Percentiles rank a stretch among this genome's conserved stretches.
These are phyloP conservation scores for Deroplatys truncata DNA, from an alignment of 2,888 invertebrate genomes.

Conservation along the genomic window DNA sequence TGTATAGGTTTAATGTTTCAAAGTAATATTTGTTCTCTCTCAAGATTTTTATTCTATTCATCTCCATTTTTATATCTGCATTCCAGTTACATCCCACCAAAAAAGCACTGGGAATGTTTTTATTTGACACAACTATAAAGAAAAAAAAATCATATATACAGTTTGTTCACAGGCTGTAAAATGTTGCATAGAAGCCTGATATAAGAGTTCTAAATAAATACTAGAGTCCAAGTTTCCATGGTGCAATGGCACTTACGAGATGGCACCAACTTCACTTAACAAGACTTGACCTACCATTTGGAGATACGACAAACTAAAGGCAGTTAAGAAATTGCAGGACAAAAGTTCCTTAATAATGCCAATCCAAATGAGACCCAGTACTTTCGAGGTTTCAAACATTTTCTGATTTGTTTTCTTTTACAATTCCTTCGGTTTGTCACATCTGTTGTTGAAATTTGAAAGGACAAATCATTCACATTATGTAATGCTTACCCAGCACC, in stretches of 20 bases:
- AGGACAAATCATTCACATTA: neutral
- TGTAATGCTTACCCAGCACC: neutral
- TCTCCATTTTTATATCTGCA: neutral
- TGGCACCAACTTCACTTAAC: neutral
- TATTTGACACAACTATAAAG: neutral
- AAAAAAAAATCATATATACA: neutral
- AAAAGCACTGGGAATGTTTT: neutral
- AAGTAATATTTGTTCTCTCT: neutral
- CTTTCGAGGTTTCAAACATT: too few species aligned
- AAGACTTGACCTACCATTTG: neutral
- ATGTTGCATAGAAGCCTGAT: neutral
- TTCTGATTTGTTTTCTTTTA: too few species aligned
- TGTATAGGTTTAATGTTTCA: neutral
- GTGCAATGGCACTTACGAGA: neutral
- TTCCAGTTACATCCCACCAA: neutral
- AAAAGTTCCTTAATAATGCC: neutral
- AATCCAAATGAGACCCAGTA: too few species aligned
- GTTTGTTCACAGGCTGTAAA: neutral
- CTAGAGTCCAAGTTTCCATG: neutral
- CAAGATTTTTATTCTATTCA: neutral
- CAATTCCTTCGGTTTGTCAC: neutral
- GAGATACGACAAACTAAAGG: neutral
- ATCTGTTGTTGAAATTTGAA: neutral
- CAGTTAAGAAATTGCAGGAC: neutral
- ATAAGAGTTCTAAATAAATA: neutral